Conservation (phyloP, 2,888 invertebrate genomes). For the Coelopa pilipes region DNA sequence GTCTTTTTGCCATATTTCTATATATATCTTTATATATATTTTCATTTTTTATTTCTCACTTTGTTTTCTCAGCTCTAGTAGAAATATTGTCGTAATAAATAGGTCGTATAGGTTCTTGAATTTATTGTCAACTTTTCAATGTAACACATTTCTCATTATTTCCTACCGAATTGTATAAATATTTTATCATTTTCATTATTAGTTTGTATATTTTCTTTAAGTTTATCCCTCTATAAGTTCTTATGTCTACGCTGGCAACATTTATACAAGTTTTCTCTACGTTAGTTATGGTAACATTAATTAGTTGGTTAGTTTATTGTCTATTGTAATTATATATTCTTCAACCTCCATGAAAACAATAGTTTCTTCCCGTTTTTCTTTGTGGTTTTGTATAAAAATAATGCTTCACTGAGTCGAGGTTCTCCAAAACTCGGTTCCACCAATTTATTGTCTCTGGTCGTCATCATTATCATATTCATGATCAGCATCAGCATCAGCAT, state of each 20-base stretch:
- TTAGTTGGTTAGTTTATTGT: background rate
- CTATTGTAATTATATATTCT: background rate
- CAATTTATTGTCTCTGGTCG: slow-evolving; percentile 27
- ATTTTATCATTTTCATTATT: slow-evolving; percentile 14
- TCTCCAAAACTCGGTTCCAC: slow-evolving; percentile 37
- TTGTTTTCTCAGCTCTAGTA: no score
- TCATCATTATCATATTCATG: slow-evolving; percentile 6
- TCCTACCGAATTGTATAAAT: slow-evolving; percentile 42
- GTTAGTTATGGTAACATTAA: slow-evolving; percentile 4
- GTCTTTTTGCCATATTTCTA: slow-evolving; percentile 1
- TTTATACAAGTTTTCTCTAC: slow-evolving; percentile 24
- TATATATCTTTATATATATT: no score
- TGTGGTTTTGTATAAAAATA: slow-evolving; percentile 38
- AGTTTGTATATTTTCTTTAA: slow-evolving; percentile 7
- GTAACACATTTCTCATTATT: slow-evolving; percentile 23
- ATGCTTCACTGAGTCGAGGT: slow-evolving; percentile 36
- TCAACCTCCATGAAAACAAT: slow-evolving; percentile 41
- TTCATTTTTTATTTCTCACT: no score
- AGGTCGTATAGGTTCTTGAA: slow-evolving; percentile 8
- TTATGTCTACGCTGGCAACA: slow-evolving; percentile 19
- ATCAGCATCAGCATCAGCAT: no score
- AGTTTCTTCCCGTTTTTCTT: slow-evolving; percentile 41
- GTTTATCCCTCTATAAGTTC: slow-evolving; percentile 1
- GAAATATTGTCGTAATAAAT: no score
- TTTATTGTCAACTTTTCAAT: slow-evolving; percentile 35